Conservation (phyloP, 1,140 invertebrate species). For the Lordiphosa collinella region DNA sequence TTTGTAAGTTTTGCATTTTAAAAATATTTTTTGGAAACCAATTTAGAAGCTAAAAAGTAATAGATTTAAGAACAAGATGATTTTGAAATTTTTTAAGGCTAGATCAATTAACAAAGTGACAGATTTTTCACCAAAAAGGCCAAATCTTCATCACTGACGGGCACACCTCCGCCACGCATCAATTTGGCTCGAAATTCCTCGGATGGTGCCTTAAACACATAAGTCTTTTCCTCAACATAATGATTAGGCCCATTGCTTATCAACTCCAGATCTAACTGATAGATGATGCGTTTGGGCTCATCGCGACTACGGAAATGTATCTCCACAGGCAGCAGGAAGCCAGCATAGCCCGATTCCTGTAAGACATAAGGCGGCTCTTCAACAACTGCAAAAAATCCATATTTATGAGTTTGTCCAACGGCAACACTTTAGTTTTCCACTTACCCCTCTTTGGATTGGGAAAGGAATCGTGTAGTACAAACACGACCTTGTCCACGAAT, state of each 20-base stretch:
- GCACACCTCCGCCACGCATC: conserved; percentile 90
- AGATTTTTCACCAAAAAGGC: too few relatives aligned
- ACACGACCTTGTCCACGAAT: conserved; percentile 97
- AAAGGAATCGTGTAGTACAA: conserved; percentile 95
- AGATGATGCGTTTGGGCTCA: conserved; percentile 92
- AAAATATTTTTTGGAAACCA: too few relatives aligned
- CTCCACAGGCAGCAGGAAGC: conserved; percentile 94
- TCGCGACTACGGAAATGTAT: conserved; percentile 95
- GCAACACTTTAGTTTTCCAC: background rate
- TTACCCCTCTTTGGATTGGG: conserved; percentile 92
- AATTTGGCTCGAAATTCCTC: conserved; percentile 94
- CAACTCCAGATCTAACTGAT: conserved; percentile 92
- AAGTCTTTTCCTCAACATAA: conserved; percentile 83
- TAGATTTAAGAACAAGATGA: too few relatives aligned
- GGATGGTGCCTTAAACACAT: conserved; percentile 84
- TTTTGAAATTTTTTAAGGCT: too few relatives aligned
- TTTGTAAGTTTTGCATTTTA: too few relatives aligned
- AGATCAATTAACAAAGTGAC: too few relatives aligned
- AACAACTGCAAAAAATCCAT: conserved; percentile 83
- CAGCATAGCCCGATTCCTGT: conserved; percentile 96
- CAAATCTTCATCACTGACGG: too few relatives aligned
- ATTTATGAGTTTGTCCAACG: background rate
- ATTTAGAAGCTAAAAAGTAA: too few relatives aligned
- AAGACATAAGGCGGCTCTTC: conserved; percentile 95
- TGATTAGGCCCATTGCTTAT: conserved; percentile 88